Percentiles rank a stretch among this genome's conserved stretches.
Conservation (phyloP, 2,113 vertebrate species). For the Mirounga angustirostris region DNA sequence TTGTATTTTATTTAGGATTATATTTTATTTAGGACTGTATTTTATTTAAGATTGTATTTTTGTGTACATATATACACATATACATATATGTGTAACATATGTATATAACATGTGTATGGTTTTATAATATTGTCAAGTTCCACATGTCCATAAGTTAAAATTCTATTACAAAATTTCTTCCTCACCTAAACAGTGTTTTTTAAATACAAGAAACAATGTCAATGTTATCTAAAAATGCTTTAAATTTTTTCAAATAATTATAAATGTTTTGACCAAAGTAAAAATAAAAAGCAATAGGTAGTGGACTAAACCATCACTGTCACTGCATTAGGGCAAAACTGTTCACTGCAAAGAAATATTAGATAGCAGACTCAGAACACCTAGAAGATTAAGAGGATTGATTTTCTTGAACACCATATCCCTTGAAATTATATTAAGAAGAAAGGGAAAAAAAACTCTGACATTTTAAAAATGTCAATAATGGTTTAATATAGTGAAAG, state of each 20-base stretch:
- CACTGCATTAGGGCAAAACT: background rate
- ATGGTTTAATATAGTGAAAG: background rate
- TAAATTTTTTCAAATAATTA: background rate
- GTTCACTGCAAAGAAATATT: background rate
- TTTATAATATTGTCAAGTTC: background rate
- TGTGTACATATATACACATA: background rate
- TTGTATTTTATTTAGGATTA: background rate
- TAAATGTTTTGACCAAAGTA: background rate
- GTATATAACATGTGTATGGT: background rate
- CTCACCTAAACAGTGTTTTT: background rate
- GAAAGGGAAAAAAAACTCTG: background rate
- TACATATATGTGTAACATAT: background rate
- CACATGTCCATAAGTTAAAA: background rate
- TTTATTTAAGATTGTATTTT: background rate
- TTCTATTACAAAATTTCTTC: conserved; percentile 1
- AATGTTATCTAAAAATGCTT: background rate
- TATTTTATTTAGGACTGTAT: background rate
- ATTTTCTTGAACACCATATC: background rate
- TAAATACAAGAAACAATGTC: conserved; percentile 37
- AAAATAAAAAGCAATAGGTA: background rate
- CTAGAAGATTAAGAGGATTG: background rate
- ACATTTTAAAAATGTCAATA: conserved; percentile 57
- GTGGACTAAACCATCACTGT: background rate
- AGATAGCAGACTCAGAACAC: background rate
- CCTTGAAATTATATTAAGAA: conserved; percentile 22